Percentiles rank a stretch among this genome's conserved stretches.
Evolutionary conservation across 2,113 vertebrate species (phyloP).

Genomic region (Sapajus apella): DNA sequence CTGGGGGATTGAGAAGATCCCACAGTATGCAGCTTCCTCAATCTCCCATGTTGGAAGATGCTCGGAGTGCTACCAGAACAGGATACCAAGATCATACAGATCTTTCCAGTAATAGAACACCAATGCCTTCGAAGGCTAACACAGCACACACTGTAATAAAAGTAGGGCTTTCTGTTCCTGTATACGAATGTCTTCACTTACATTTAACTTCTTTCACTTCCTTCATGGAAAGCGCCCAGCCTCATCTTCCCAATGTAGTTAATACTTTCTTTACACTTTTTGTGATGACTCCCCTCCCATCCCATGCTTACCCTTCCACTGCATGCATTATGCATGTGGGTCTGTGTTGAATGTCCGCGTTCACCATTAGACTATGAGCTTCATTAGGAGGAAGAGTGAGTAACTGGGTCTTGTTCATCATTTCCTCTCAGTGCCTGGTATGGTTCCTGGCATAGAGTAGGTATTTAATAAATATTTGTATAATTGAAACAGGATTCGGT

Average conservation of each 20-base stretch:
- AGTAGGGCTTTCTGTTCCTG: background rate
- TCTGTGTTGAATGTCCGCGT: accelerated
- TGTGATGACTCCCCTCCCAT: accelerated
- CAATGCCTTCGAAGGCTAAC: accelerated
- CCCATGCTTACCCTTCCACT: background rate
- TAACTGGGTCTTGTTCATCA: accelerated
- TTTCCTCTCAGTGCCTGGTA: accelerated
- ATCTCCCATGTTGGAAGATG: background rate
- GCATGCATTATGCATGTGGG: too few relatives aligned
- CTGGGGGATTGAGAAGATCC: background rate
- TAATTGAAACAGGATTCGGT: background rate
- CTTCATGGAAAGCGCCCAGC: background rate
- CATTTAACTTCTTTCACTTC: too few relatives aligned
- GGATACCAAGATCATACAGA: background rate
- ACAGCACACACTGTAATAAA: background rate
- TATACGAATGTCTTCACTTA: background rate
- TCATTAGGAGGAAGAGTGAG: background rate
- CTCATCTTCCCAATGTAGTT: too few relatives aligned
- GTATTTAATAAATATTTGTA: too few relatives aligned
- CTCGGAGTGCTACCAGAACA: background rate
- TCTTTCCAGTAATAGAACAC: background rate
- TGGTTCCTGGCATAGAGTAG: background rate
- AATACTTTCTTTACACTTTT: background rate
- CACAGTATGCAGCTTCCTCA: background rate
- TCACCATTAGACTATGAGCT: background rate